Evolutionary conservation across 2,113 vertebrate species (phyloP).

Genomic region (Scomber colias): DNA sequence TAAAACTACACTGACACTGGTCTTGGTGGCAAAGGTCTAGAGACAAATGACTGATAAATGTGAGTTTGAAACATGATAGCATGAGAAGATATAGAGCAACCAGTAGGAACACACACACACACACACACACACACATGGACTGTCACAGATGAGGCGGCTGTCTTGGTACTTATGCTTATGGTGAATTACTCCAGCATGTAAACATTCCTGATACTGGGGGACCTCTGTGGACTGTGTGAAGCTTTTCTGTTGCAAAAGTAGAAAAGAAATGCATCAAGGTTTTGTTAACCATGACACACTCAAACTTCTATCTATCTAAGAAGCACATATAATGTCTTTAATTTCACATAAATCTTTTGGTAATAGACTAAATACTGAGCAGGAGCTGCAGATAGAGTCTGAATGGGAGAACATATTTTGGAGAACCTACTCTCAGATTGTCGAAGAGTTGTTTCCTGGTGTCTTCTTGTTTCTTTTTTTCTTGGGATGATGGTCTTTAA

Average conservation of each 20-base stretch:
- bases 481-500: not conserved
- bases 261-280: not conserved
- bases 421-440: not conserved
- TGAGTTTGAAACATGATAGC: not conserved
- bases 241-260: not conserved
- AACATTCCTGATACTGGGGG: conserved; percentile 15
- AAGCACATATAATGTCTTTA: not conserved
- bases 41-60: not conserved
- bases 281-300: not conserved
- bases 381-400: not conserved
- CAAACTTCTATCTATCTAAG: not conserved
- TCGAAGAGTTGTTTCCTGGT: not conserved
- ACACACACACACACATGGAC: too few species aligned
- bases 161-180: conserved; percentile 29
- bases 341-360: not conserved
- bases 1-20: not conserved
- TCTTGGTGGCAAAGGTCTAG: not conserved
- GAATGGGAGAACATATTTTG: not conserved
- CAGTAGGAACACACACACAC: not conserved
- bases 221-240: not conserved
- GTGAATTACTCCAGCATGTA: conserved; percentile 11
- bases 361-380: too few species aligned
- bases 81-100: conserved; percentile 11
- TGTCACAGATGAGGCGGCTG: conserved; percentile 28
- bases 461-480: not conserved